A percentile compares a stretch with the other conserved stretches of the same genome.
These are phyloP conservation scores for Macaria notata DNA, from an alignment of 2,888 invertebrate genomes.

Conservation along the genomic window DNA sequence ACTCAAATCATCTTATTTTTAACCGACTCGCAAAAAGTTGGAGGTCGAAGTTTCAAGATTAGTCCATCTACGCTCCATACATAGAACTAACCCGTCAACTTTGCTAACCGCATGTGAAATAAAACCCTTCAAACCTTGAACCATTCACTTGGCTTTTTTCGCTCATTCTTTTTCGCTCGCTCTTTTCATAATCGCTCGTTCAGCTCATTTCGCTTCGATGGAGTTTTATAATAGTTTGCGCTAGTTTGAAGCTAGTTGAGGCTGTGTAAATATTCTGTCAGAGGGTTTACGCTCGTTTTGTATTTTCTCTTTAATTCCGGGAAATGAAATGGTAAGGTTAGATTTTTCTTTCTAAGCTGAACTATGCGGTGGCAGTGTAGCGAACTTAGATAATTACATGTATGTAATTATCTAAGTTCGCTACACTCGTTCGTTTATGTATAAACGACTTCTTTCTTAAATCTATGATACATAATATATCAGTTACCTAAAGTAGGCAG, in stretches of 20 bases:
- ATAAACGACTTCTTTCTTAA: too few species aligned
- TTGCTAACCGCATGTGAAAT: slow-evolving; percentile 30
- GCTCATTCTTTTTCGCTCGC: slow-evolving; percentile 36
- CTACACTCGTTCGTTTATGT: too few species aligned
- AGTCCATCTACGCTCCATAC: slow-evolving; percentile 5
- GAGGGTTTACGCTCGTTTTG: slow-evolving; percentile 6
- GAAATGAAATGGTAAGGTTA: background rate
- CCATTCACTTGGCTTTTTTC: slow-evolving; percentile 36
- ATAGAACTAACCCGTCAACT: slow-evolving; percentile 30
- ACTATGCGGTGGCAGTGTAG: too few species aligned
- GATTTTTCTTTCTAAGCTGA: too few species aligned
- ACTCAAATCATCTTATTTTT: too few species aligned
- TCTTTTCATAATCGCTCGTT: slow-evolving; percentile 49
- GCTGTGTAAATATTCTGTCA: slow-evolving; percentile 19
- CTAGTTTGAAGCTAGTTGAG: slow-evolving; percentile 24
- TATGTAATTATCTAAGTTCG: too few species aligned
- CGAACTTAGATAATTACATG: too few species aligned
- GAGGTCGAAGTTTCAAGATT: too few species aligned
- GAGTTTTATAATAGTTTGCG: slow-evolving; percentile 29
- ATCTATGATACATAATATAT: too few species aligned
- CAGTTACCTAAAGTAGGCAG: too few species aligned
- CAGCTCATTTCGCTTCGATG: slow-evolving; percentile 38
- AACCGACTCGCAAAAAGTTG: too few species aligned
- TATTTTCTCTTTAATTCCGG: slow-evolving; percentile 3
- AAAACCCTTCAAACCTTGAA: slow-evolving; percentile 28